These are phyloP conservation scores for Halcyon senegalensis DNA, from an alignment of 2,113 vertebrate species.

Conservation along the genomic window DNA sequence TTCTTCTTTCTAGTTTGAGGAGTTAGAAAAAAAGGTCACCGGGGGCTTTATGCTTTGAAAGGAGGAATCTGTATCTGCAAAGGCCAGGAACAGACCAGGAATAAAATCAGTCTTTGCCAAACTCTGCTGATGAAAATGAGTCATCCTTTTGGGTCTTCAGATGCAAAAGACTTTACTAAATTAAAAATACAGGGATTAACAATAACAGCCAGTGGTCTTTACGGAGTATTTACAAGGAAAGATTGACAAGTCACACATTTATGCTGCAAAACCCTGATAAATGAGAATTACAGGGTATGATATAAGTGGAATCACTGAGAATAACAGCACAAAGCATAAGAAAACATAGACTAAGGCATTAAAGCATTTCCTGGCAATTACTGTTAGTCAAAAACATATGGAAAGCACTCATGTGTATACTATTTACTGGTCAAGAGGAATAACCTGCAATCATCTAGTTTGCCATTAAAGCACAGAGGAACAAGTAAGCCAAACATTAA, in stretches of 20 bases:
- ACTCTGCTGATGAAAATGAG: background rate
- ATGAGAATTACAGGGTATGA: background rate
- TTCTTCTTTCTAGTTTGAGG: background rate
- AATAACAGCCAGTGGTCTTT: constrained; percentile 2
- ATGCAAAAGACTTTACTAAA: background rate
- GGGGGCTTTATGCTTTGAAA: background rate
- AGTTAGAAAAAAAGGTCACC: background rate
- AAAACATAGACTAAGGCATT: background rate
- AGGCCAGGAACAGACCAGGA: background rate
- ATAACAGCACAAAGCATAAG: background rate
- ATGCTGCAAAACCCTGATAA: constrained; percentile 1
- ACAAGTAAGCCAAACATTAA: background rate
- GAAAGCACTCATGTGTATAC: background rate
- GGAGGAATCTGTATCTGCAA: background rate
- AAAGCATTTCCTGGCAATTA: background rate
- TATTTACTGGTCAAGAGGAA: background rate
- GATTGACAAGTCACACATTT: background rate
- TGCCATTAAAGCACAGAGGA: background rate
- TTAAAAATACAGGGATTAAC: constrained; percentile 36
- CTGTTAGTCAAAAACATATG: background rate
- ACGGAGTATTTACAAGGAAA: background rate
- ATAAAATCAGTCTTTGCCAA: constrained; percentile 3
- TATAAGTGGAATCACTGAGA: background rate
- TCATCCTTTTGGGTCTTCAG: background rate
- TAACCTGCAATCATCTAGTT: background rate